Evolutionary conservation across 2,113 vertebrate species (phyloP), one percentile per base, ranked within the genome.

Genomic region (Agelaius tricolor): DNA sequence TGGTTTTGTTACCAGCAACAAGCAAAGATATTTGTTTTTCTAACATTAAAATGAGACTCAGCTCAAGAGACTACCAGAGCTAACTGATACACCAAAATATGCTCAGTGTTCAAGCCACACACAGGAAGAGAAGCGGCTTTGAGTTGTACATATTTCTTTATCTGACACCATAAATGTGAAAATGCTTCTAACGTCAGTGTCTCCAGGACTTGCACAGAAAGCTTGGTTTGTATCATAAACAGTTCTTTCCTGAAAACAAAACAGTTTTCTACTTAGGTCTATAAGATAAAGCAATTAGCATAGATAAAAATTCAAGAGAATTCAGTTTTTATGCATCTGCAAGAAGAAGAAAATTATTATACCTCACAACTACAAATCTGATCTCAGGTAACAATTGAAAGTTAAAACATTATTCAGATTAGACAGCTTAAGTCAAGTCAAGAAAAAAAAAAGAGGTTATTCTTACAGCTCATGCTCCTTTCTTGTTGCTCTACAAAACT

Each of bases 101-200:
- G 27, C 67, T 89, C 62, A n/a, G 77, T 63, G 27, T 31, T 79
- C 44, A 85, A 93, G 91, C 67, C 80, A 75, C 59, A 41, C 49
- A 71, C 95, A 81, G 61, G 95, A 96, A 97, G 78, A 62, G 31
- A 51, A 71, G 58, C 28, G 46, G 41, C 71, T 93, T 78, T 91
- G 49, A 52, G 65, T 62, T 84, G 24, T 91, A 73, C 20, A 6
- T 54, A 2, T 83, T 95, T 95, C 28, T 90, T 90, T 87, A 83
- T 90, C 58, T 92, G 61, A 68, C 41, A 66, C 37, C 33, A 31
- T 16, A 90, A 61, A 89, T 69, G 35, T 73, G 93, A 96, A 95
- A 96, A 86, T 4, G 0, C 54, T 49, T 46, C 61, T 95, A 94
- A 93, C 87, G 93, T 77, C 97, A 96, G 2, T 0, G 18, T 59